Conservation (phyloP, 2,113 vertebrate genomes). For the Pachypanchax playfairii region DNA sequence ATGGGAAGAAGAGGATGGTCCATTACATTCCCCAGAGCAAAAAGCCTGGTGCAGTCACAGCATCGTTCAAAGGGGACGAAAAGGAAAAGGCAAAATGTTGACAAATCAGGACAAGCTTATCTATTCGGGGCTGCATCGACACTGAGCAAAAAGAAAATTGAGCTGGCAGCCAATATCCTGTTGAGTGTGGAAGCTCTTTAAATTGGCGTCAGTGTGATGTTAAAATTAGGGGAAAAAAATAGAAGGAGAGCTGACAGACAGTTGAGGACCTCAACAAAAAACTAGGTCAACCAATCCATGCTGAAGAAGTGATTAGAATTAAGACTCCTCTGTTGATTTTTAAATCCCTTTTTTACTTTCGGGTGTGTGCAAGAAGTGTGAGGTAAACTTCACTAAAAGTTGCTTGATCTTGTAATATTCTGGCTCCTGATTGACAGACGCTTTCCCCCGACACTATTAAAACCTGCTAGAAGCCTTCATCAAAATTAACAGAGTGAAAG, state of each 20-base stretch:
- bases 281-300: background rate
- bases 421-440: constrained; percentile 31
- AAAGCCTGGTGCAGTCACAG: constrained; percentile 44
- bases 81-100: constrained; percentile 29
- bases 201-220: constrained; percentile 42
- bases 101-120: constrained; percentile 58
- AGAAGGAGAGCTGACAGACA: constrained; percentile 1
- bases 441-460: constrained; percentile 23
- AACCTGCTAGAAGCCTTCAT: constrained; percentile 16
- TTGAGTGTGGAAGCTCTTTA: constrained; percentile 30
- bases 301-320: constrained; percentile 9
- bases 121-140: constrained; percentile 41
- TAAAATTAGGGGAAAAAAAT: constrained; percentile 37
- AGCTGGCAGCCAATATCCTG: constrained; percentile 36
- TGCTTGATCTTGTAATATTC: constrained; percentile 14
- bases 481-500: constrained; percentile 51
- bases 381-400: constrained; percentile 31
- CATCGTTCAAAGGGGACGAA: constrained; percentile 32
- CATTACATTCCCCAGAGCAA: constrained; percentile 48
- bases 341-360: background rate
- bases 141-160: constrained; percentile 53
- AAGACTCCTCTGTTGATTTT: background rate
- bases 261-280: constrained; percentile 3
- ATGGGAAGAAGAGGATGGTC: constrained; percentile 58
- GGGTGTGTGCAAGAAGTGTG: background rate